phyloP scores from a whole-genome alignment of 2,113 vertebrate species.

The Aix galericulata region DNA sequence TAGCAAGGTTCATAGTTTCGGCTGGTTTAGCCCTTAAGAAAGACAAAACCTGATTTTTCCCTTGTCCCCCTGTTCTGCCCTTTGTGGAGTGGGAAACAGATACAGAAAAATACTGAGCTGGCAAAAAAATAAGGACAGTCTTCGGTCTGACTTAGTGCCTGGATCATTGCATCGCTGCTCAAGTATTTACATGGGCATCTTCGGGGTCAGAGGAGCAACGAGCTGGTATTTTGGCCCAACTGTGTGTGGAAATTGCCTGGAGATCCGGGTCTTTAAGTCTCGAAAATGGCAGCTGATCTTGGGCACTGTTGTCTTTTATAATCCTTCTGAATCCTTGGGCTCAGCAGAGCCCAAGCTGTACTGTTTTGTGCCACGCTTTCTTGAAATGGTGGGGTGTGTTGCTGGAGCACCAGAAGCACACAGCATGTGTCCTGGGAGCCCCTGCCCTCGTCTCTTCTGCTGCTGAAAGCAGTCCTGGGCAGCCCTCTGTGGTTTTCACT shows the following conservation, averaged over 20 bases:
- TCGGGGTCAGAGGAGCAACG: background rate
- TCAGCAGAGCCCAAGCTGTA: fast-evolving
- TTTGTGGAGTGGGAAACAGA: background rate
- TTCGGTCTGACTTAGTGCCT: background rate
- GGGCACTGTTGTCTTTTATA: fast-evolving
- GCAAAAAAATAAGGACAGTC: background rate
- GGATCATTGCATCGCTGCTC: background rate
- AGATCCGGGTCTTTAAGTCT: background rate
- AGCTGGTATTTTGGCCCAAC: background rate
- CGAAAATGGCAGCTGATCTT: background rate
- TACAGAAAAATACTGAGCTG: background rate
- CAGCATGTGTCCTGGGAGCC: fast-evolving
- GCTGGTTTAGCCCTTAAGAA: background rate
- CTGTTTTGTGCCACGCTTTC: fast-evolving
- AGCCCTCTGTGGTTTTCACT: background rate
- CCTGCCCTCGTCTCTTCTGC: background rate
- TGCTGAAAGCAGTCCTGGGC: background rate
- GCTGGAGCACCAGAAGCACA: fast-evolving
- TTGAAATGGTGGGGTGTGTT: fast-evolving
- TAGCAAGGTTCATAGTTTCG: background rate
- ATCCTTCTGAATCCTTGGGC: background rate
- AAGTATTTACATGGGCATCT: background rate
- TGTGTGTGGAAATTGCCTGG: fast-evolving
- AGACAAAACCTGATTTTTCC: background rate
- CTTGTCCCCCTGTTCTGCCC: fast-evolving